Conservation (phyloP, 2,113 vertebrate species). For the Brachypteracias leptosomus region DNA sequence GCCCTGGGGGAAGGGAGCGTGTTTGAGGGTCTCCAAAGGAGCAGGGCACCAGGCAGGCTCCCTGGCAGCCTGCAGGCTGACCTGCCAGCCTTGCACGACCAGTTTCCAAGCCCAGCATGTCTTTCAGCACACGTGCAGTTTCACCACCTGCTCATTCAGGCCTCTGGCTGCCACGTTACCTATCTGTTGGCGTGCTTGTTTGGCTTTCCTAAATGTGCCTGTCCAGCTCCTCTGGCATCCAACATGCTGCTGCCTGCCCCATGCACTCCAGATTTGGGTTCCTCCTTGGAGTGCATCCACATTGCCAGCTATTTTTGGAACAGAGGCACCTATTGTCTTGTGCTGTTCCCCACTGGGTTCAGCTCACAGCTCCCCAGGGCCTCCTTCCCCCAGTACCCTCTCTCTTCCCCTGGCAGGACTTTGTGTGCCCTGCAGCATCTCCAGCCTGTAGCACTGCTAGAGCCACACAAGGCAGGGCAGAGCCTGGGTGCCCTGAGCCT, state of each 20-base stretch:
- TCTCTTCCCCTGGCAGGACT: background rate
- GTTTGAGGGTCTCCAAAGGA: background rate
- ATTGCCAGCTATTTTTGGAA: constrained; percentile 29
- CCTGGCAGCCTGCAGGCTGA: background rate
- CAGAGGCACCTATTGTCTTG: background rate
- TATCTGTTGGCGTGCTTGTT: background rate
- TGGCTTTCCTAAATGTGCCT: background rate
- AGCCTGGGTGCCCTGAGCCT: background rate
- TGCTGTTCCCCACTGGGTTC: background rate
- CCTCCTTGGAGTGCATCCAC: constrained; percentile 13
- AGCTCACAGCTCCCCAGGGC: background rate
- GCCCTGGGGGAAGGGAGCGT: rapidly evolving
- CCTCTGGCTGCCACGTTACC: background rate
- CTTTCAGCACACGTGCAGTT: constrained; percentile 13
- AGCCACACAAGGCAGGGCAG: background rate
- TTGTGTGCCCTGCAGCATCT: background rate
- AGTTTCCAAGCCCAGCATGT: background rate
- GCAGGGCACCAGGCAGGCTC: rapidly evolving
- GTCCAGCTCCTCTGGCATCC: background rate
- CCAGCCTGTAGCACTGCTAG: background rate
- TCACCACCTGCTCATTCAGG: background rate
- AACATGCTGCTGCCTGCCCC: constrained; percentile 10
- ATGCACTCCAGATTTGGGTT: background rate
- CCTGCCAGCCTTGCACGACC: background rate
- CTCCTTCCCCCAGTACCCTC: background rate